Conservation (phyloP, 2,888 invertebrate species). For the Nomada ferruginata region DNA sequence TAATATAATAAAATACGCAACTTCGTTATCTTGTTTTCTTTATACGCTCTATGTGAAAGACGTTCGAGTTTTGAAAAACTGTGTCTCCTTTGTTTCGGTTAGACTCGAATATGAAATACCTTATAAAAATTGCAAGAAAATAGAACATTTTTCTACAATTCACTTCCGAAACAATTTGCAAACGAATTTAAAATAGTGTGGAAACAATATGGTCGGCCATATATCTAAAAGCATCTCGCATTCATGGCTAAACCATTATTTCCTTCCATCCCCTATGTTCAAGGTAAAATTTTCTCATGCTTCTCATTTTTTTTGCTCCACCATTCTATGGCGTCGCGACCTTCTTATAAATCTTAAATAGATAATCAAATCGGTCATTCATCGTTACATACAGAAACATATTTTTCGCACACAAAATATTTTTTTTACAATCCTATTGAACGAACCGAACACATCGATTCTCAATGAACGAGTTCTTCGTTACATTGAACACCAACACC, state of each 20-base stretch:
- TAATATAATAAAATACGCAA: slow-evolving; percentile 64
- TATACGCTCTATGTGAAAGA: slow-evolving; percentile 56
- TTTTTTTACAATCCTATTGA: neutral
- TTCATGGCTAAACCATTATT: slow-evolving; percentile 46
- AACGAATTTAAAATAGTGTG: slow-evolving; percentile 60
- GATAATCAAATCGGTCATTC: slow-evolving; percentile 15
- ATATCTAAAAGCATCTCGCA: slow-evolving; percentile 41
- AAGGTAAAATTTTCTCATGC: slow-evolving; percentile 30
- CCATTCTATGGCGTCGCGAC: neutral
- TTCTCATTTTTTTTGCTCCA: slow-evolving; percentile 10
- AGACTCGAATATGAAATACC: slow-evolving; percentile 67
- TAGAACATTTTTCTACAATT: slow-evolving; percentile 76
- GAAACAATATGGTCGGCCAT: slow-evolving; percentile 34
- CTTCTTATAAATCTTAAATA: neutral
- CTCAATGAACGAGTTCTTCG: slow-evolving; percentile 45
- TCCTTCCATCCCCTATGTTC: slow-evolving; percentile 9
- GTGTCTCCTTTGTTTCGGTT: slow-evolving; percentile 30
- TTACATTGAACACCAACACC: slow-evolving; percentile 56
- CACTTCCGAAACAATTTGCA: slow-evolving; percentile 59
- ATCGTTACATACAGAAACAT: slow-evolving; percentile 1
- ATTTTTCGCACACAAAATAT: neutral
- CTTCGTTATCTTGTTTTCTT: slow-evolving; percentile 45
- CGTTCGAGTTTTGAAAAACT: slow-evolving; percentile 27
- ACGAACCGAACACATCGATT: slow-evolving; percentile 30
- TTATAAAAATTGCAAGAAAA: slow-evolving; percentile 78